Base-by-base conservation (phyloP, 2,888 invertebrate genomes). In the Hylaea fasciaria region DNA sequence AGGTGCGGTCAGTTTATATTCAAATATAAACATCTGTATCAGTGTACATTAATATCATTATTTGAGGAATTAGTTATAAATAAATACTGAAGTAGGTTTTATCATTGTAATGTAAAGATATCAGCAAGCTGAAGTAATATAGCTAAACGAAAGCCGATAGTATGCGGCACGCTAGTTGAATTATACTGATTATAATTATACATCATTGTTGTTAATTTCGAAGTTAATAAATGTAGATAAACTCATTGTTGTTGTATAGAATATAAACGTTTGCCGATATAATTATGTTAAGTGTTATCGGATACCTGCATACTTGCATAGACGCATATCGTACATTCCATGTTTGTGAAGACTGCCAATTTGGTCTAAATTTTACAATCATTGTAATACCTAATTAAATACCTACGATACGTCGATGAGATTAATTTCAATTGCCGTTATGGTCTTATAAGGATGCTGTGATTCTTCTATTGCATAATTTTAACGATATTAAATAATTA, bases 321-420 rank as follows among this genome's bases (percentile, higher is more conserved):
- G 89, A 87, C 91, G 91, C 92, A 92, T 92, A 92, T 92, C 91
- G 89, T 89, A 91, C 91, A 92, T 92, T 92, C 92, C 92, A 91
- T 90, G 87, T 91, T 91, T 89, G 89, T 91, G 82, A 92, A 92
- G 92, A 92, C 92, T 92, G 92, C 91, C 89, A 89, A 90, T 89
- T 91, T 91, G 92, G 91, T 92, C 91, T 91, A 91, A 92, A 92
- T 92, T 92, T 89, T 92, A 91, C 87, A 91, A 89, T 86, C 86
- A 87, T 86, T 85, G 82, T 86, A 87, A 76, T 86, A n/a, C n/a
- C n/a, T n/a, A 81, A 80, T 86, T 85, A 89, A 86, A 83, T 85
- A 89, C 84, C 83, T 87, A 89, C 87, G 89, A 89, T 89, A 89
- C 86, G 89, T 90, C 89, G 88, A 86, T 85, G 87, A 89, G 83